Evolutionary conservation across 2,113 vertebrate genomes (phyloP), one percentile per base, ranked within the genome.

Genomic region (Psilopsiagon aurifrons): DNA sequence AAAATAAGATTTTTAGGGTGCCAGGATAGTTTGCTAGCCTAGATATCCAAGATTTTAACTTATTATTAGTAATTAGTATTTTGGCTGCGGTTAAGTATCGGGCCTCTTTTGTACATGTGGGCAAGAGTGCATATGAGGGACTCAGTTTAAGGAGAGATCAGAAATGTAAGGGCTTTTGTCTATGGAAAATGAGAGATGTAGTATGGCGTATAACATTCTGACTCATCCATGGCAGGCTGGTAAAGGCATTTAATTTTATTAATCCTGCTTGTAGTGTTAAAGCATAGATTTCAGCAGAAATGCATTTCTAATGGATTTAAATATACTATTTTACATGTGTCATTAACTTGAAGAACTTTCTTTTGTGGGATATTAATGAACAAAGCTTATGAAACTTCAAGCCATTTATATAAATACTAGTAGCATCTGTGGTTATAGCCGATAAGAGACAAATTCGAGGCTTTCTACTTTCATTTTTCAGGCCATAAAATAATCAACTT

Each of bases 291-390:
- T 83, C 59, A 62, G 16, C 64, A 59, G 37, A 94, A 90, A 86
- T 80, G n/a, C 16, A n/a, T 92, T 94, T 85, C 63, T 86, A 79
- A 76, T 92, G 46, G 28, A 31, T 93, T 90, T 73, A 83, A 93
- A 83, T 55, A 59, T 17, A n/a, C 79, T 60, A 68, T 70, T 94
- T 94, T 77, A 69, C 47, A 66, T 51, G 39, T 85, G 35, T 79
- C 79, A 66, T 92, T 97, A 86, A 75, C 31, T 93, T 67, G 49
- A n/a, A 52, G 83, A 83, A 92, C 31, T 77, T 90, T 73, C 31
- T 94, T 90, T 52, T 77, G 27, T 88, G 54, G 20, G 41, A 62
- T 83, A 31, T 60, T 74, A 66, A 92, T 94, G 90, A 89, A 51
- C 17, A 20, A 10, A 64, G 67, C 35, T 64, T 89, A 31, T 64